phyloP scores from a whole-genome alignment of 2,113 vertebrate species.

The Larimichthys crocea region DNA sequence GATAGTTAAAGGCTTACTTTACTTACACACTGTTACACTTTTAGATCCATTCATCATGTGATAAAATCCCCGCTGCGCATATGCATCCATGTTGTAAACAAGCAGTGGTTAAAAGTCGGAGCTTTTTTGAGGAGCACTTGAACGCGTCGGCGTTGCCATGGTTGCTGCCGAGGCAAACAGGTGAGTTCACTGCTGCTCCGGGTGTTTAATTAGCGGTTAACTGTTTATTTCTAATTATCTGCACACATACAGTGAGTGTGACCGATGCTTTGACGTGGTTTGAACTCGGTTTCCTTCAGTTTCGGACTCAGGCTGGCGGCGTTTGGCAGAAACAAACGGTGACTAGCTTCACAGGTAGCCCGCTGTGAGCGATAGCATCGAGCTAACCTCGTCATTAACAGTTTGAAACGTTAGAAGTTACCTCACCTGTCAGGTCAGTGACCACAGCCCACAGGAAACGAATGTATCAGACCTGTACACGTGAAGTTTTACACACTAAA shows the following conservation, averaged over 20 bases:
- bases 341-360: neutral
- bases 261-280: neutral
- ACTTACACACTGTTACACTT: neutral
- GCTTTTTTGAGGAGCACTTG: neutral
- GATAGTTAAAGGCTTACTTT: too few species aligned
- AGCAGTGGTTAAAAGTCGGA: neutral
- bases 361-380: too few species aligned
- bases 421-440: too few species aligned
- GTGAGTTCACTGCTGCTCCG: conserved; percentile 2
- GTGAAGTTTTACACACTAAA: too few species aligned
- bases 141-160: conserved; percentile 67
- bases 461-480: too few species aligned
- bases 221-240: neutral
- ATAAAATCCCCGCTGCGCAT: neutral
- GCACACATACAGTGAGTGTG: too few species aligned
- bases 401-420: too few species aligned
- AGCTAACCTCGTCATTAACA: too few species aligned
- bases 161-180: conserved; percentile 23
- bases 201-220: neutral
- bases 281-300: neutral
- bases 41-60: neutral
- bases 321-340: neutral
- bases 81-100: too few species aligned
- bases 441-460: too few species aligned
- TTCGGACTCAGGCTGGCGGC: neutral